Conservation (phyloP, 2,113 vertebrate genomes). For the Drymodes brunneopygia region DNA sequence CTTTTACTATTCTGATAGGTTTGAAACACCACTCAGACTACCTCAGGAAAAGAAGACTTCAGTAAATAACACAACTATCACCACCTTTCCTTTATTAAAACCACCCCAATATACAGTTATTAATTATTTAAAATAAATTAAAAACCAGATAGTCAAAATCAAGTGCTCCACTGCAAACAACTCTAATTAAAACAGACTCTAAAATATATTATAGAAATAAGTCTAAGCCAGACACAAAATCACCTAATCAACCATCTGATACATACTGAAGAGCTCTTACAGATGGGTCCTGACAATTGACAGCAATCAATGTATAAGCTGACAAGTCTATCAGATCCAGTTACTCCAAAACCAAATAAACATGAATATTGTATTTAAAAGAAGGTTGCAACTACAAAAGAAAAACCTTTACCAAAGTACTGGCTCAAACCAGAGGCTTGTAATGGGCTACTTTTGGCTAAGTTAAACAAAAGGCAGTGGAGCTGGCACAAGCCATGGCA, state of each 20-base stretch:
- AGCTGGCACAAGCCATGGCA: background rate
- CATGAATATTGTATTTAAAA: background rate
- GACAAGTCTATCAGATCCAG: background rate
- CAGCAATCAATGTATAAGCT: background rate
- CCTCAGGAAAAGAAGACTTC: background rate
- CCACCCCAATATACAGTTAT: background rate
- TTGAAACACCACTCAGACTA: background rate
- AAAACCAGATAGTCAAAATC: background rate
- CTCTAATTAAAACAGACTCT: background rate
- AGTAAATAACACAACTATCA: background rate
- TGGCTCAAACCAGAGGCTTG: rapidly evolving
- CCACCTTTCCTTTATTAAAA: background rate
- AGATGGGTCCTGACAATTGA: background rate
- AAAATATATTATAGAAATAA: background rate
- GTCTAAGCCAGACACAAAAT: background rate
- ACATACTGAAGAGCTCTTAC: background rate
- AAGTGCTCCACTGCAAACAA: background rate
- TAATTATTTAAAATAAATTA: background rate
- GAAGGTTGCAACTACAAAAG: background rate
- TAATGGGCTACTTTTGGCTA: background rate
- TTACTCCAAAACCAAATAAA: background rate
- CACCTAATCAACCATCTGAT: background rate
- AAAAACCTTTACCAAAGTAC: background rate
- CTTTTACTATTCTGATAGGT: background rate
- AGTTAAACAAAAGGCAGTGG: background rate